phyloP scores from a whole-genome alignment of 1,140 invertebrate genomes.

The Adelges cooleyi region DNA sequence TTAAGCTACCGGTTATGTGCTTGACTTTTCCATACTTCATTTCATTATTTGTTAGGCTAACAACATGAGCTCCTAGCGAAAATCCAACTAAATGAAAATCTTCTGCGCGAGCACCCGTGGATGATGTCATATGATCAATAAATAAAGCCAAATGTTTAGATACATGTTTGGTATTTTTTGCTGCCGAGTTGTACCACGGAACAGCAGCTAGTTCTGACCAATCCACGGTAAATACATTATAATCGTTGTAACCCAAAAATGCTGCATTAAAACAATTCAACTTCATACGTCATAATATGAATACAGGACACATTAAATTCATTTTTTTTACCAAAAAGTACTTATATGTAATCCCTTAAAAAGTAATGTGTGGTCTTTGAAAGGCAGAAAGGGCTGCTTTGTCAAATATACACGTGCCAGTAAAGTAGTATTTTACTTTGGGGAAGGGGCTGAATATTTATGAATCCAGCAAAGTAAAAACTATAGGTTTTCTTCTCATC shows the following conservation, averaged over 20 bases:
- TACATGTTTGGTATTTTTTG: constrained; percentile 32
- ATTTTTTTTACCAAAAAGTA: no score
- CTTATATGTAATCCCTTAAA: no score
- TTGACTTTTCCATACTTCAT: constrained; percentile 37
- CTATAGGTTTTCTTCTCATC: no score
- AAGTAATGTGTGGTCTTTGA: no score
- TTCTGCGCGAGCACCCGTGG: constrained; percentile 29
- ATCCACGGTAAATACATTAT: constrained; percentile 52
- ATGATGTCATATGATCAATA: constrained; percentile 31
- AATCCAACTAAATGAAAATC: constrained; percentile 36
- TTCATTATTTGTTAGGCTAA: constrained; percentile 36
- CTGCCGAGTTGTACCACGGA: constrained; percentile 35
- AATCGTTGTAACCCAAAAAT: constrained; percentile 44
- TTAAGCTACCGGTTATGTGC: constrained; percentile 37
- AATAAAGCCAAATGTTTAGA: constrained; percentile 32
- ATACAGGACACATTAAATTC: no score
- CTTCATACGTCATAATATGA: no score
- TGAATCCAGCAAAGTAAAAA: no score
- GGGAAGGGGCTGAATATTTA: no score
- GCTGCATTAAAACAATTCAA: constrained; percentile 34
- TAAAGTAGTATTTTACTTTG: no score
- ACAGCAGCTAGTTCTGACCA: constrained; percentile 46
- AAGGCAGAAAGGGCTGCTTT: no score
- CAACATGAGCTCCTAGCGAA: constrained; percentile 37
- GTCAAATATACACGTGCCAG: no score